These are phyloP conservation scores for Pelagia noctiluca DNA, from an alignment of 30 jellyfish, hydroid and myxozoan genomes.

Conservation along the genomic window DNA sequence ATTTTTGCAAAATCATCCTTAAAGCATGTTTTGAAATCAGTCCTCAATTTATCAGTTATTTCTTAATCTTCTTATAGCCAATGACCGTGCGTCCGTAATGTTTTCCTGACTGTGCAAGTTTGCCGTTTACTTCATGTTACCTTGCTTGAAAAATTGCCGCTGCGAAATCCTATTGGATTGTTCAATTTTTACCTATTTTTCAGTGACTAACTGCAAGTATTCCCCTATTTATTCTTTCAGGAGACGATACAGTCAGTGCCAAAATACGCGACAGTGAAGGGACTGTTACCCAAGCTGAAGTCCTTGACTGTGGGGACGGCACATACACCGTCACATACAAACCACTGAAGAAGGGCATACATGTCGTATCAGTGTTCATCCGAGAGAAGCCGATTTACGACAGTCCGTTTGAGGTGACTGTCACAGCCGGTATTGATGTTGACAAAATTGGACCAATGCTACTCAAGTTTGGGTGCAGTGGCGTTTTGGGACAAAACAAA, in stretches of 20 bases:
- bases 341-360: constrained; percentile 76
- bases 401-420: constrained; percentile 87
- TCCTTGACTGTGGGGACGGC: constrained; percentile 80
- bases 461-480: constrained; percentile 85
- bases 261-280: constrained; percentile 74
- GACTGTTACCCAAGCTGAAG: constrained; percentile 68
- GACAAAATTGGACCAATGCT: constrained; percentile 91
- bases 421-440: constrained; percentile 90
- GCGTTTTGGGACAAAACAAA: constrained; percentile 62
- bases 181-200: too few species aligned
- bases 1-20: too few species aligned
- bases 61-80: too few species aligned
- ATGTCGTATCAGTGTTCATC: constrained; percentile 54
- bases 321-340: constrained; percentile 78
- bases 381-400: constrained; percentile 87
- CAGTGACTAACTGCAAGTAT: too few species aligned
- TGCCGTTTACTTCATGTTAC: too few species aligned
- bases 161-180: too few species aligned
- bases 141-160: too few species aligned
- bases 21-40: too few species aligned
- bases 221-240: constrained; percentile 38
- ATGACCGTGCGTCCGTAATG: too few species aligned
- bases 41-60: too few species aligned
- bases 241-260: constrained; percentile 90
- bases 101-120: too few species aligned